Evolutionary conservation across 1,140 invertebrate species (phyloP).

Genomic region (Bradynema listronoti): DNA sequence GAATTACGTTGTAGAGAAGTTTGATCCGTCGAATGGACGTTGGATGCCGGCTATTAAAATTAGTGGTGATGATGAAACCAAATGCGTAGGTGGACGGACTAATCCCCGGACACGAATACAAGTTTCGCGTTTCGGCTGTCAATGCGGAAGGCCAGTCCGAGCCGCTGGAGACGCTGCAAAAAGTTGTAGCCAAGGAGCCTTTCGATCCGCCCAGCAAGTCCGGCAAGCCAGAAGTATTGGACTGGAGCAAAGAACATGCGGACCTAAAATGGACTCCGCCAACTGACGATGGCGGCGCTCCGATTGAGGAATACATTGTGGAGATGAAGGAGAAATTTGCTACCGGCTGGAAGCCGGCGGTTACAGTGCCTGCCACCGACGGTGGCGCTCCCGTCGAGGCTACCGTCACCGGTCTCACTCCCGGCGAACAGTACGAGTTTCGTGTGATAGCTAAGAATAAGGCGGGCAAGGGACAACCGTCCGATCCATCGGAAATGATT

Average conservation of each 20-base stretch:
- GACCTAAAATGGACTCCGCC: constrained; percentile 85
- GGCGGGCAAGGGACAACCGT: constrained; percentile 77
- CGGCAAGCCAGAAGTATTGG: constrained; percentile 78
- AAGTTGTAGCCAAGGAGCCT: constrained; percentile 95
- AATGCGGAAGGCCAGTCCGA: constrained; percentile 97
- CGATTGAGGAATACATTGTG: constrained; percentile 77
- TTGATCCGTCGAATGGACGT: constrained; percentile 49
- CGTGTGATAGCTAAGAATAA: constrained; percentile 82
- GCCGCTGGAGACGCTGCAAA: constrained; percentile 82
- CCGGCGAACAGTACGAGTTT: constrained; percentile 83
- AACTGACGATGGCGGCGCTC: constrained; percentile 62
- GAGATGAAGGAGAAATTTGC: constrained; percentile 89
- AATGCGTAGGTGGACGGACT: constrained; percentile 57
- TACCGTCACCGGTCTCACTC: constrained; percentile 77
- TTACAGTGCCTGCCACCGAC: constrained; percentile 73
- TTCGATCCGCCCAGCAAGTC: constrained; percentile 77
- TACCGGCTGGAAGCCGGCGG: constrained; percentile 83
- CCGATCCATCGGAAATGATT: constrained; percentile 71
- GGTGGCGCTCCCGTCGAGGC: constrained; percentile 64
- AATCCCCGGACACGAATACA: constrained; percentile 77
- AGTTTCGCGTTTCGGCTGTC: constrained; percentile 95
- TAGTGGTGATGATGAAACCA: constrained; percentile 41
- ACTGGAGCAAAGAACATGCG: constrained; percentile 83
- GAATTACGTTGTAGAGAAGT: constrained; percentile 51
- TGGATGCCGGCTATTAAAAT: constrained; percentile 54